Percentiles rank a stretch among this genome's conserved stretches.
These are phyloP conservation scores for Mylabris sibirica DNA, from an alignment of 2,888 invertebrate genomes.

Conservation along the genomic window DNA sequence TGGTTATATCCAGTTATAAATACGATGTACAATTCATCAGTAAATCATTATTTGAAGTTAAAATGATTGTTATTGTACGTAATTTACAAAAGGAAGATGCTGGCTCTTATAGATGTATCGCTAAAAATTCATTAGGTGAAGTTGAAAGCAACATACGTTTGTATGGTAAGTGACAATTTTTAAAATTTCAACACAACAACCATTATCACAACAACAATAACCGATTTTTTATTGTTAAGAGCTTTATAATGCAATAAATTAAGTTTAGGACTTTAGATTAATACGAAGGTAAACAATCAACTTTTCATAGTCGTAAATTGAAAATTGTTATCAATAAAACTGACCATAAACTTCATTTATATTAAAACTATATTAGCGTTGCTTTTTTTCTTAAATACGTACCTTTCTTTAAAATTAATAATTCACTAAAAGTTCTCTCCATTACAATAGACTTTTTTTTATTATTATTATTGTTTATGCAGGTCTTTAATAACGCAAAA, in stretches of 20 bases:
- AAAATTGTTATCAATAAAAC: not conserved
- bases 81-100: conserved; percentile 77
- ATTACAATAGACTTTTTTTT: not conserved
- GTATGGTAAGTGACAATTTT: conserved; percentile 73
- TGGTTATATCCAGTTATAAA: conserved; percentile 83
- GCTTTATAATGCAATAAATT: not conserved
- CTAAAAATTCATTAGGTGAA: conserved; percentile 87
- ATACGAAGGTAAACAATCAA: not conserved
- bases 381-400: not conserved
- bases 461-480: too few species aligned
- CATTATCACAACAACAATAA: not conserved
- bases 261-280: conserved; percentile 16
- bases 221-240: not conserved
- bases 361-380: not conserved
- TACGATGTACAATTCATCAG: conserved; percentile 77
- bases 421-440: not conserved
- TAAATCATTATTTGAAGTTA: conserved; percentile 80
- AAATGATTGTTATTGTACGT: conserved; percentile 81
- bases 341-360: not conserved
- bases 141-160: conserved; percentile 87
- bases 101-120: conserved; percentile 85
- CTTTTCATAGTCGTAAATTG: not conserved
- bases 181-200: too few species aligned
- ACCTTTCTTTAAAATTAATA: not conserved
- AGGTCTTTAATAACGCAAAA: not conserved